A percentile compares a stretch with the other conserved stretches of the same genome.
These are phyloP conservation scores for Epinotia demarniana DNA, from an alignment of 2,888 invertebrate genomes.

Conservation along the genomic window DNA sequence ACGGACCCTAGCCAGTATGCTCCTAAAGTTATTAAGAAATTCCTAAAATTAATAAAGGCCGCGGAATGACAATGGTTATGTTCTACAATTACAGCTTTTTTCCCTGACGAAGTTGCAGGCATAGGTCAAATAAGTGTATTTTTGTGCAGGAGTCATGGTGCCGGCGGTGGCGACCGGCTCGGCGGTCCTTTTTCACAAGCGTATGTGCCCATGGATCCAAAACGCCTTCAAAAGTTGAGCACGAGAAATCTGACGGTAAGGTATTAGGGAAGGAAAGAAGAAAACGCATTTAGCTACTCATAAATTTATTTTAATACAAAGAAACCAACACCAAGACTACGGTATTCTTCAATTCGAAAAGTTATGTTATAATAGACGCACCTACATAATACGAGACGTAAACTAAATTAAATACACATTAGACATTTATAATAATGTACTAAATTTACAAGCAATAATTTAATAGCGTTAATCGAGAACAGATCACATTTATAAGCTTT, in stretches of 20 bases:
- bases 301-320: slow-evolving; percentile 62
- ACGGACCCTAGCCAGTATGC: background rate
- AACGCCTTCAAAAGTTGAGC: slow-evolving; percentile 73
- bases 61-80: background rate
- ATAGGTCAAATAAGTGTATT: slow-evolving; percentile 45
- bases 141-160: slow-evolving; percentile 86
- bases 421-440: slow-evolving; percentile 55
- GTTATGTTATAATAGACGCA: slow-evolving; percentile 53
- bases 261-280: slow-evolving; percentile 30
- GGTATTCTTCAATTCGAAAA: slow-evolving; percentile 63
- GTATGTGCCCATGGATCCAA: slow-evolving; percentile 76
- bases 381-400: slow-evolving; percentile 46
- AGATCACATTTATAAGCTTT: slow-evolving; percentile 78
- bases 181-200: slow-evolving; percentile 76
- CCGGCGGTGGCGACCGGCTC: slow-evolving; percentile 84
- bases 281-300: slow-evolving; percentile 54
- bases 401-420: slow-evolving; percentile 65
- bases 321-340: slow-evolving; percentile 79
- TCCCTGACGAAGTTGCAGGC: background rate
- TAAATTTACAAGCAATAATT: slow-evolving; percentile 78
- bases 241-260: slow-evolving; percentile 80
- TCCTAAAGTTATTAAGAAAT: background rate
- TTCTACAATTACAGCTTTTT: background rate
- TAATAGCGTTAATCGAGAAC: slow-evolving; percentile 76
- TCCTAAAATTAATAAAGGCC: background rate